These are phyloP conservation scores for Drosophila takahashii DNA, from an alignment of 1,140 invertebrate genomes.

Conservation along the genomic window DNA sequence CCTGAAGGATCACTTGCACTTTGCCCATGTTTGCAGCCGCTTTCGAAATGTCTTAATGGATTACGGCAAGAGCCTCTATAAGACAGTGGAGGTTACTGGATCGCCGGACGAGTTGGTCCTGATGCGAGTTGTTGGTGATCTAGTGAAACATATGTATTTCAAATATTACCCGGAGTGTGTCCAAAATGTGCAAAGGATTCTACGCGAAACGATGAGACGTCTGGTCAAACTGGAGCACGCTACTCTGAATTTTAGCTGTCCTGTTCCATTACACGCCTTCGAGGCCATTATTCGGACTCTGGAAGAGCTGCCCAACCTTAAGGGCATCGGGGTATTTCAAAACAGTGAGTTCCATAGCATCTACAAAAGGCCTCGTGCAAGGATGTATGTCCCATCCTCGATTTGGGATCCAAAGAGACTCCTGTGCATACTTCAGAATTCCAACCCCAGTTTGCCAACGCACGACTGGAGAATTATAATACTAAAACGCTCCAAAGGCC, in stretches of 20 bases:
- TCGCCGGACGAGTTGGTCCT: neutral
- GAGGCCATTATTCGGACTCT: no score
- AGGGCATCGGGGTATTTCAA: neutral
- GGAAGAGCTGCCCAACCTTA: no score
- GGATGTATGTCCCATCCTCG: no score
- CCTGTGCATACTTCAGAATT: no score
- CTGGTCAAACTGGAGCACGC: neutral
- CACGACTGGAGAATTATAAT: no score
- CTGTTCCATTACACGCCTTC: no score
- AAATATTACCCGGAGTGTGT: neutral
- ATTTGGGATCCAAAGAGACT: no score
- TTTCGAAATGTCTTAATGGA: neutral
- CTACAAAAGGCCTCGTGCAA: no score
- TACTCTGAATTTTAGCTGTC: no score
- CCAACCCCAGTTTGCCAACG: no score
- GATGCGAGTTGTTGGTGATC: neutral
- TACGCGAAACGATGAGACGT: neutral
- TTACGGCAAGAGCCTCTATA: neutral
- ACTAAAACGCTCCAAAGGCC: no score
- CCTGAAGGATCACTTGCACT: neutral
- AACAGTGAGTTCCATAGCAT: neutral
- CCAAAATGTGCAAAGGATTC: neutral
- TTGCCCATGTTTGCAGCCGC: neutral
- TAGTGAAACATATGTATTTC: neutral
- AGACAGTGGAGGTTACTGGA: neutral